phyloP scores from a whole-genome alignment of 2,113 vertebrate species.

The Ammodytes dubius region DNA sequence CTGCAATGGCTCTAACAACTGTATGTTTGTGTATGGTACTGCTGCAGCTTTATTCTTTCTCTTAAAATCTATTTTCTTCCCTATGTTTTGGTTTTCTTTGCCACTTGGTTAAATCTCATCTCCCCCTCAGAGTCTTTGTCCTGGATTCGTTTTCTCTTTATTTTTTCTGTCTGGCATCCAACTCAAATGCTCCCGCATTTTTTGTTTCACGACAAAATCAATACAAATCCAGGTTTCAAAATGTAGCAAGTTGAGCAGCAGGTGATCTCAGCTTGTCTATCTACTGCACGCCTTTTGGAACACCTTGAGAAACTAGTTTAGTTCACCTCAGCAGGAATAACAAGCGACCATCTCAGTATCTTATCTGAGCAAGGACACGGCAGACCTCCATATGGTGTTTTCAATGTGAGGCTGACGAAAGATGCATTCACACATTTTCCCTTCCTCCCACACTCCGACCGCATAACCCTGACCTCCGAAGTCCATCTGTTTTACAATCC shows the following conservation, averaged over 20 bases:
- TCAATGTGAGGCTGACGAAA: background rate
- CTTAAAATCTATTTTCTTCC: background rate
- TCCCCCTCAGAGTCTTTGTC: background rate
- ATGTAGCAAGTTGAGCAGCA: background rate
- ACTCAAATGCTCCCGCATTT: background rate
- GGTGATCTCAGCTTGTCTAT: background rate
- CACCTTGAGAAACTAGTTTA: slow-evolving; percentile 8
- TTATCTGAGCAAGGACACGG: slow-evolving; percentile 24
- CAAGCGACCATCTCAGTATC: background rate
- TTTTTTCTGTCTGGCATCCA: background rate
- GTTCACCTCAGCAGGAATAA: background rate
- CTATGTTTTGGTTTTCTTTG: background rate
- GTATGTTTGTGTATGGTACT: background rate
- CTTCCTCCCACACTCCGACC: slow-evolving; percentile 13
- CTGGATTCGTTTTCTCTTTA: background rate
- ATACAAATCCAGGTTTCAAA: background rate
- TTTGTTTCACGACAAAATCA: slow-evolving; percentile 10
- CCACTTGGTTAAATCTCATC: background rate
- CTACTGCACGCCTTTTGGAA: background rate
- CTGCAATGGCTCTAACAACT: background rate
- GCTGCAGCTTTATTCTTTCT: background rate
- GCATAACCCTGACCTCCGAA: slow-evolving; percentile 3
- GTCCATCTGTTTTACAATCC: slow-evolving; percentile 7
- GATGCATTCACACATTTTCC: background rate
- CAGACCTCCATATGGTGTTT: background rate